Evolutionary conservation across 2,797 vertebrate species (phyloP).

Genomic region (Sebastiscus tertius): DNA sequence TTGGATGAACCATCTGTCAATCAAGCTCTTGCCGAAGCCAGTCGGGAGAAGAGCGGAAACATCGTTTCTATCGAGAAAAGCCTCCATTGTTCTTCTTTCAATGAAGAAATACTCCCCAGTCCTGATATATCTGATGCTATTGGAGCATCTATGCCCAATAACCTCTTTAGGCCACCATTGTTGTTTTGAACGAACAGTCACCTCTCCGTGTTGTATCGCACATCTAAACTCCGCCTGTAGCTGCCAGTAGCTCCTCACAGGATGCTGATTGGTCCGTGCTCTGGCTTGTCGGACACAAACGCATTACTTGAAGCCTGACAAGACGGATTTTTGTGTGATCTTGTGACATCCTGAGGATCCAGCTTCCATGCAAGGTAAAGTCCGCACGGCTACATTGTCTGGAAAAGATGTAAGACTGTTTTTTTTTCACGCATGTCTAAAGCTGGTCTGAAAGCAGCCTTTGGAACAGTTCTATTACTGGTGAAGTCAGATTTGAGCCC

Average conservation of each 20-base stretch:
- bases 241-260: neutral
- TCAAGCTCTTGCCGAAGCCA: neutral
- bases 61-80: neutral
- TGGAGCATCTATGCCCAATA: neutral
- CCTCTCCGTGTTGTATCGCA: no score
- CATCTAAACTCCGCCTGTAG: rapidly evolving
- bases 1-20: neutral
- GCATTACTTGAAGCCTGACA: no score
- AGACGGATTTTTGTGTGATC: no score
- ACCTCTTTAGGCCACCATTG: neutral
- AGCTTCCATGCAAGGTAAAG: neutral
- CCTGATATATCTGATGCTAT: neutral
- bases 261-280: neutral
- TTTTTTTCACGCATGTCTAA: neutral
- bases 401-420: neutral
- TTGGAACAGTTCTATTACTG: neutral
- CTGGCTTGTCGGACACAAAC: no score
- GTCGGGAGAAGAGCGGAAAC: neutral
- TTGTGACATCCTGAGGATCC: no score
- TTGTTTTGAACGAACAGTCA: neutral
- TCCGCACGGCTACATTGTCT: neutral
- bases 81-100: neutral
- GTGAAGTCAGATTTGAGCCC: neutral
- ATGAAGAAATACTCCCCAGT: neutral
- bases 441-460: neutral